Conservation (phyloP, 2,797 vertebrate species). For the Mallotus villosus region DNA sequence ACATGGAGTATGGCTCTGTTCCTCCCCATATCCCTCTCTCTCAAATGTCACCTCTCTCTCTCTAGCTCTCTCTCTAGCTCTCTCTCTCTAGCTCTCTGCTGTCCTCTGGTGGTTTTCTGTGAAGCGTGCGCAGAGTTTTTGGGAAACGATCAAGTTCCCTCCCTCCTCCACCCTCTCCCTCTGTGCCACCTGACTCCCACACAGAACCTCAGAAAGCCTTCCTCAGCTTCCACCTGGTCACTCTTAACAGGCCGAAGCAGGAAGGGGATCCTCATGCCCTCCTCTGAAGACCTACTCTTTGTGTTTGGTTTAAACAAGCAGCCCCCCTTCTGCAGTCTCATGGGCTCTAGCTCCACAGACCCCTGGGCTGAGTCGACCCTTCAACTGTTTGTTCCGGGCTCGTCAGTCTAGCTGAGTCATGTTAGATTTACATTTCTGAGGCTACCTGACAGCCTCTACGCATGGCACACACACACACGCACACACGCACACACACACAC, state of each 20-base stretch:
- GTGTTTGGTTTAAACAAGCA: no score
- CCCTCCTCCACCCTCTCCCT: background rate
- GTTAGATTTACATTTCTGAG: background rate
- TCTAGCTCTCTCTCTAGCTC: background rate
- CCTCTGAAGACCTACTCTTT: background rate
- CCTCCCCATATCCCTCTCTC: background rate
- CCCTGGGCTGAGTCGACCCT: background rate
- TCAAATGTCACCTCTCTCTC: no score
- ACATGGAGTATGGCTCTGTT: background rate
- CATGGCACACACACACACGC: background rate
- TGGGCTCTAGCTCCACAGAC: no score
- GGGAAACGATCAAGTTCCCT: background rate
- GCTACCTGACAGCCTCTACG: background rate
- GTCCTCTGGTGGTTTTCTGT: constrained; percentile 14
- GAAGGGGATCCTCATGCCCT: background rate
- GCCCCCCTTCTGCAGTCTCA: background rate
- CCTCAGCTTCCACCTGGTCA: no score
- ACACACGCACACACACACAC: background rate
- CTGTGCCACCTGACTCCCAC: background rate
- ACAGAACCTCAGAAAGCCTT: background rate
- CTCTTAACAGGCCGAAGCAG: no score
- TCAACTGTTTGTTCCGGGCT: background rate
- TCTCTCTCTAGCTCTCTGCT: background rate
- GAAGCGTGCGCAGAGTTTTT: background rate
- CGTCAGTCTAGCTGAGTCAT: background rate